Evolutionary conservation across 2,113 vertebrate genomes (phyloP).

Genomic region (Clinocottus analis): DNA sequence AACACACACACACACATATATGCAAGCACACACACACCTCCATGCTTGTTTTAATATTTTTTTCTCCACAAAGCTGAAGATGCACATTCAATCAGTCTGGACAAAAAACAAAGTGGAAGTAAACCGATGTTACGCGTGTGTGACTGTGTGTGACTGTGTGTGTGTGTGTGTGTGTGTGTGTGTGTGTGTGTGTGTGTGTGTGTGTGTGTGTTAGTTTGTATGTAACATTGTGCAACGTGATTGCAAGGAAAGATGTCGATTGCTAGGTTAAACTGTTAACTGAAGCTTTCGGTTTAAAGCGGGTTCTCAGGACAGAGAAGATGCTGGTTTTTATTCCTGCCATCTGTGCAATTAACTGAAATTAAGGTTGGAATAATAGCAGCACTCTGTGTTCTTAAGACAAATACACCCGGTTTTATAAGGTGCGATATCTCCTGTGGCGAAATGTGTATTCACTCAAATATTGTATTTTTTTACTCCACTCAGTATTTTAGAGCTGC

Average conservation of each 20-base stretch:
- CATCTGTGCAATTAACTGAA: conserved; percentile 12
- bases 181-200: no score
- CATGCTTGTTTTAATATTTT: no score
- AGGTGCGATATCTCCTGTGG: neutral
- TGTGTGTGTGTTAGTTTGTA: neutral
- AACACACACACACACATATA: neutral
- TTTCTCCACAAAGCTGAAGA: neutral
- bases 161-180: no score
- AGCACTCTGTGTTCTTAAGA: neutral
- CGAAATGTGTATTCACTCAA: neutral
- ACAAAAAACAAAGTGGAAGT: neutral
- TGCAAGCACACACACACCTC: no score
- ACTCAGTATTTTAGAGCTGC: neutral
- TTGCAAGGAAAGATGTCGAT: neutral
- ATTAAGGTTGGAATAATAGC: conserved; percentile 1
- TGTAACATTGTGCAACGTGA: neutral
- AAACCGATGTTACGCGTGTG: neutral
- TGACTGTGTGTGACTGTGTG: neutral
- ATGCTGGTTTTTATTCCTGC: neutral
- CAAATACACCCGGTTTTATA: neutral
- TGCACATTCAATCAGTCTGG: neutral
- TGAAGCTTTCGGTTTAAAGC: neutral
- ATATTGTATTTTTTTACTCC: neutral
- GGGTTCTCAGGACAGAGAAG: neutral
- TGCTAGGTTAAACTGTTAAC: neutral